These are phyloP conservation scores for Bellardia pandia DNA, from an alignment of 2,888 invertebrate genomes.

Conservation along the genomic window DNA sequence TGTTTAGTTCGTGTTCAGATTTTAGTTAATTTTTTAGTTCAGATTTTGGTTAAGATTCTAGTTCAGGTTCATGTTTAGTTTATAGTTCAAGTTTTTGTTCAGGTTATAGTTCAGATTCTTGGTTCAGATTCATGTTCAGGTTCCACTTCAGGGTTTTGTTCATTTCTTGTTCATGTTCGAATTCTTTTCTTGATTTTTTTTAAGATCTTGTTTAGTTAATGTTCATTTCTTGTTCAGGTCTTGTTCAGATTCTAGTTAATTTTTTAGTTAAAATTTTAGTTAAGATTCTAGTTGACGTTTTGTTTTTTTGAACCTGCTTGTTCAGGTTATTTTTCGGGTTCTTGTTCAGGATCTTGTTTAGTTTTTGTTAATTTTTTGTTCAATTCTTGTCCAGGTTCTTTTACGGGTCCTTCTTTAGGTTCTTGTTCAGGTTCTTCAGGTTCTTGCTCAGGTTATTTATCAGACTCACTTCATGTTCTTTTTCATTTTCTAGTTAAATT, in stretches of 20 bases:
- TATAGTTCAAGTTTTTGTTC: neutral
- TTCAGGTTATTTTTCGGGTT: neutral
- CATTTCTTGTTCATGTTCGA: slow-evolving; percentile 1
- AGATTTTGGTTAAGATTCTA: neutral
- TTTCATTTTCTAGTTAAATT: neutral
- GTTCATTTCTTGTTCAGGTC: slow-evolving; percentile 3
- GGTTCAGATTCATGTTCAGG: neutral
- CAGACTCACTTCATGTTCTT: too few relatives aligned
- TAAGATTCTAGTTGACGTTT: neutral
- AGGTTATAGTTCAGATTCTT: neutral
- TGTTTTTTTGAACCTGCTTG: too few relatives aligned
- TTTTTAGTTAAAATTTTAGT: neutral
- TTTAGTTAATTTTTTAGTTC: too few relatives aligned
- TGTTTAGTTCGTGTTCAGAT: neutral
- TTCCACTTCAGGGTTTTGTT: slow-evolving; percentile 2
- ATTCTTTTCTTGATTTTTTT: neutral
- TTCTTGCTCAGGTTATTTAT: neutral
- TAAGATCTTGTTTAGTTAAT: neutral
- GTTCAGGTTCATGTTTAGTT: neutral
- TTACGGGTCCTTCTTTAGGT: slow-evolving; percentile 3
- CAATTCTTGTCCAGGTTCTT: neutral
- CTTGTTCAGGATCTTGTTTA: neutral
- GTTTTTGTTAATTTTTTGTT: neutral
- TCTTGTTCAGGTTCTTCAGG: neutral
- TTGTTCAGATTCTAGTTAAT: neutral